phyloP scores from a whole-genome alignment of 2,888 invertebrate species.

The Cephalotes varians region DNA sequence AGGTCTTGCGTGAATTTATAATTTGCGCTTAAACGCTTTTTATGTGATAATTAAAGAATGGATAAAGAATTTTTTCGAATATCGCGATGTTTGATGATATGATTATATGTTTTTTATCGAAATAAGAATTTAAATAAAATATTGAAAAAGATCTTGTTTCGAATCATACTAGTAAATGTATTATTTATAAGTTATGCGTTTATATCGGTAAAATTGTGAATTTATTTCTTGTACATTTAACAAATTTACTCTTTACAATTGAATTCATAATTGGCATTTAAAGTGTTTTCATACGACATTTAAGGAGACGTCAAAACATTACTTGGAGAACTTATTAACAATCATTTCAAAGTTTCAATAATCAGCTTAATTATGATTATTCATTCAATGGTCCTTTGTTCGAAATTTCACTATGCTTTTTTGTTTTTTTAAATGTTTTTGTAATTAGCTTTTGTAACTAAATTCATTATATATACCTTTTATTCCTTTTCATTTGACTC shows the following conservation, averaged over 20 bases:
- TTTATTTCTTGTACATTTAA: background rate
- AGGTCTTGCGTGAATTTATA: slow-evolving; percentile 1
- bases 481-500: background rate
- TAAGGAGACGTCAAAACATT: slow-evolving; percentile 50
- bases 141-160: background rate
- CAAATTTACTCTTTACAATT: slow-evolving; percentile 25
- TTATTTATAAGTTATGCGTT: background rate
- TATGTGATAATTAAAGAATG: slow-evolving; percentile 36
- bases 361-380: slow-evolving; percentile 59
- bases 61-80: background rate
- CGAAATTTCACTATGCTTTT: slow-evolving; percentile 27
- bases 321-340: slow-evolving; percentile 60
- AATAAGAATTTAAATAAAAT: background rate
- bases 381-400: slow-evolving; percentile 27
- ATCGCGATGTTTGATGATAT: background rate
- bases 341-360: slow-evolving; percentile 40
- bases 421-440: background rate
- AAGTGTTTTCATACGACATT: slow-evolving; percentile 41
- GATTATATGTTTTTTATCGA: background rate
- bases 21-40: slow-evolving; percentile 56
- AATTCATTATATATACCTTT: background rate
- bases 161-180: background rate
- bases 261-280: slow-evolving; percentile 55
- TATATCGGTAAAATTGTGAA: background rate
- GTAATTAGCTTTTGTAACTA: background rate